Conservation (phyloP, 2,888 invertebrate species). For the Brachycybe producta region DNA sequence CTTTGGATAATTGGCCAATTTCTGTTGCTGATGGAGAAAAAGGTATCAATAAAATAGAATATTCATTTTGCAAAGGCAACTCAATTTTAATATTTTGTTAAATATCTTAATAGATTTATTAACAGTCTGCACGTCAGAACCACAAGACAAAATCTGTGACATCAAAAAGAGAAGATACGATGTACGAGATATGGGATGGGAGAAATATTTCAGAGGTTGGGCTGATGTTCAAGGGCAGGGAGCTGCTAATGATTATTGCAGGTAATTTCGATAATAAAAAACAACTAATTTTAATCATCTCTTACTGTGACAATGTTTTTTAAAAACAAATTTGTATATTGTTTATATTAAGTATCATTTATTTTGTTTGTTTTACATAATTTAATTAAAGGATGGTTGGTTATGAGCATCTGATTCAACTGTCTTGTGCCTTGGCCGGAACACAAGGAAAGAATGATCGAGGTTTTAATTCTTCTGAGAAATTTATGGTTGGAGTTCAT, state of each 20-base stretch:
- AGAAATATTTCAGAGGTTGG: neutral
- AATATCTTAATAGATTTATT: neutral
- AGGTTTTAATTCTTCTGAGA: neutral
- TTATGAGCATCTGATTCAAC: neutral
- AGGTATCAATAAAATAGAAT: too few relatives aligned
- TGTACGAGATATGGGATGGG: neutral
- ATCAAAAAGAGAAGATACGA: too few relatives aligned
- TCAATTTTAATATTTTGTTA: neutral
- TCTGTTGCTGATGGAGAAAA: too few relatives aligned
- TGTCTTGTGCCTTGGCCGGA: constrained; percentile 2
- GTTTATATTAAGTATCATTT: neutral
- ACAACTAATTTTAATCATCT: neutral
- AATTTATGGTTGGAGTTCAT: neutral
- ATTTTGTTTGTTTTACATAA: too few relatives aligned
- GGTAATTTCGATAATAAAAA: neutral
- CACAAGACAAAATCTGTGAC: too few relatives aligned
- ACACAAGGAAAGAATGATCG: neutral
- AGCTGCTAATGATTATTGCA: constrained; percentile 11
- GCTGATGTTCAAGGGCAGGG: constrained; percentile 5
- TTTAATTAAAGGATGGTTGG: constrained; percentile 2
- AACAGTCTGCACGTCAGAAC: too few relatives aligned
- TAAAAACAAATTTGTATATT: neutral
- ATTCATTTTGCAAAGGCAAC: too few relatives aligned
- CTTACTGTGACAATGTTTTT: neutral
- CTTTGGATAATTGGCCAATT: too few relatives aligned